Percentiles rank a stretch among this genome's conserved stretches.
phyloP scores from a whole-genome alignment of 2,797 vertebrate genomes.

The Pangasius djambal region DNA sequence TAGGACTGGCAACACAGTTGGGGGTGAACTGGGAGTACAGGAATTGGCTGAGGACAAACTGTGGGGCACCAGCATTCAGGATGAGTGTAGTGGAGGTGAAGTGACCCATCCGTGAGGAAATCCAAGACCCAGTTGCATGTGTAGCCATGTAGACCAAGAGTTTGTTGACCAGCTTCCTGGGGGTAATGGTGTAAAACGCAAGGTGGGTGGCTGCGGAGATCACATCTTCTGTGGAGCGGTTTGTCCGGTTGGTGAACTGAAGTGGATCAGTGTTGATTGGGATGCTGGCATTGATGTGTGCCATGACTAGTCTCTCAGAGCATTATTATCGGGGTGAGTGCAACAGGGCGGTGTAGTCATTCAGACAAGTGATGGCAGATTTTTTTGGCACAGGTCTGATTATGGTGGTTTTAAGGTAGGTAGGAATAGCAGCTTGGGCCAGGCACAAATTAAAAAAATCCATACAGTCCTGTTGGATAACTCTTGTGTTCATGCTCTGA shows the following conservation, averaged over 20 bases:
- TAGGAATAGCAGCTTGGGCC: not conserved
- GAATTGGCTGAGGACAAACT: not conserved
- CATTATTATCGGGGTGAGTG: not conserved
- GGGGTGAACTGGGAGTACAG: too few relatives aligned
- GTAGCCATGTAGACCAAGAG: not conserved
- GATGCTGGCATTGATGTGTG: not conserved
- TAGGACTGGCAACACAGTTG: too few relatives aligned
- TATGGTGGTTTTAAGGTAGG: not conserved
- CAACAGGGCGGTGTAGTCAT: not conserved
- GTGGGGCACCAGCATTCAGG: not conserved
- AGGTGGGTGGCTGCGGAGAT: not conserved
- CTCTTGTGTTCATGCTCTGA: too few relatives aligned
- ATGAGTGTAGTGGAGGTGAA: not conserved
- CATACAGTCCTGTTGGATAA: not conserved
- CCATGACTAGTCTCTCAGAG: too few relatives aligned
- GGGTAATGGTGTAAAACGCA: not conserved
- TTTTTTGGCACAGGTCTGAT: not conserved
- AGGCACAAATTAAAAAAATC: not conserved
- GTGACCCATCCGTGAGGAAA: not conserved
- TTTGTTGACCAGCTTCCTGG: not conserved
- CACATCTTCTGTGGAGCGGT: not conserved
- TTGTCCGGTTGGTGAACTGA: not conserved
- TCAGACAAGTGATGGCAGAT: not conserved
- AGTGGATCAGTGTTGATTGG: not conserved
- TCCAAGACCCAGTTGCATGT: not conserved